Base-by-base conservation (phyloP, 1,140 invertebrate species). In the Nymphalis io region DNA sequence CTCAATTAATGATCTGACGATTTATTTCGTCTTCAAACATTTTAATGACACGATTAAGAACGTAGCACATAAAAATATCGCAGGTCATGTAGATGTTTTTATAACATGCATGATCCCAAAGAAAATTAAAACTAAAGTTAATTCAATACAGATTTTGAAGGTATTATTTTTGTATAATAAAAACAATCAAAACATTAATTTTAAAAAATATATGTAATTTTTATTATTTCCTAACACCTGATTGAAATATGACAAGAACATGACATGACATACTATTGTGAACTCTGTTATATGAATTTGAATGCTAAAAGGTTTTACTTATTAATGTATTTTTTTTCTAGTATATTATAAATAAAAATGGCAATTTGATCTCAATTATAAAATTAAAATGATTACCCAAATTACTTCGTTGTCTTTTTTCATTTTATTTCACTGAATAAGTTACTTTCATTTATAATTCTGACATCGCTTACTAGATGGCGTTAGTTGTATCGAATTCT, bases 401-500 rank as follows among this genome's bases (percentile, higher is more conserved):
- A 8, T 33, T 3, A 33, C 1, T 33, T 33, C 6, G 5, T 27
- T 27, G 5, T 27, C 5, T 4, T 33, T 33, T 39, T 39, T 39
- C 4, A 39, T 39, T 39, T 42, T 42, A 42, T 1, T 42, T 15
- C 40, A 42, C 2, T 33, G n/a, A 51, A 51, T 8, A 51, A 51
- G 46, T 51, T 13, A 15, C 15, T 51, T 2, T 5, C 12, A 51
- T n/a, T 4, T n/a, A 10, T 57, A 67, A 51, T 70, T 46, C 57
- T 13, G 13, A 8, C 2, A n/a, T 15, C 27, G 57, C 12, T 20
- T 58, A 55, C 64, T 74, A 87, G 87, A 87, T 89, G 85, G 83
- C 84, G 83, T 46, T 77, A 81, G 27, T 44, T 51, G 78, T 79
- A 59, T 59, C 72, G 13, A 51, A 64, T 18, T 66, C 65, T 21